These are phyloP conservation scores for Rhamnusium bicolor DNA, from an alignment of 2,888 invertebrate species.

Conservation along the genomic window DNA sequence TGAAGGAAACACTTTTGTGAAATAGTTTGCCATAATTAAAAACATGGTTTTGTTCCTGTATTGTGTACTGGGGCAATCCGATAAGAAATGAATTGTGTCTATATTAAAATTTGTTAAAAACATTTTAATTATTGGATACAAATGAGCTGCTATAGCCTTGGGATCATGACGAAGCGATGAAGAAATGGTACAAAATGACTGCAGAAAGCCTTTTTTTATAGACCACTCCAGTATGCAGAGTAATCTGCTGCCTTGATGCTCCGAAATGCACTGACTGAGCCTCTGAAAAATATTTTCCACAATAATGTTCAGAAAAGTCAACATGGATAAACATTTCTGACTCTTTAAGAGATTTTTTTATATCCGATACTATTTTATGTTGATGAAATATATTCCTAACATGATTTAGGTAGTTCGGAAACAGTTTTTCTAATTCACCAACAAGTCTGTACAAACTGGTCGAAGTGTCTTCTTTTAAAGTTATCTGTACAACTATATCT, in stretches of 20 bases:
- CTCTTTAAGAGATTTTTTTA: not conserved
- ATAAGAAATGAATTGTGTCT: no score
- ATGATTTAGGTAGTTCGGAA: not conserved
- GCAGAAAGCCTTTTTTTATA: no score
- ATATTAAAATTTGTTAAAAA: no score
- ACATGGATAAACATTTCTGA: not conserved
- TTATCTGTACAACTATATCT: not conserved
- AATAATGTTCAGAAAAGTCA: not conserved
- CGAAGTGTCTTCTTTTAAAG: not conserved
- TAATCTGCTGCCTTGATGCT: not conserved
- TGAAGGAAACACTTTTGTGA: not conserved
- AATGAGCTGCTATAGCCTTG: no score
- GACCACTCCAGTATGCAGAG: not conserved
- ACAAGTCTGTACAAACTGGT: not conserved
- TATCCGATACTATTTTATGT: not conserved
- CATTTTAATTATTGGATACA: no score
- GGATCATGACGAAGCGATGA: no score
- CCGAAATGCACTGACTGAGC: not conserved
- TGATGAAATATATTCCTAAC: not conserved
- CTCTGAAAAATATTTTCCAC: not conserved
- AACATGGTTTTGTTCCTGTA: not conserved
- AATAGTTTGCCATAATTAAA: not conserved
- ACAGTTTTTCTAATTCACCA: not conserved
- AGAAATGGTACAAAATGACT: no score
- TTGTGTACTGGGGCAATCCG: not conserved